These are phyloP conservation scores for Pygoscelis antarcticus DNA, from an alignment of 2,113 vertebrate genomes.

Conservation along the genomic window DNA sequence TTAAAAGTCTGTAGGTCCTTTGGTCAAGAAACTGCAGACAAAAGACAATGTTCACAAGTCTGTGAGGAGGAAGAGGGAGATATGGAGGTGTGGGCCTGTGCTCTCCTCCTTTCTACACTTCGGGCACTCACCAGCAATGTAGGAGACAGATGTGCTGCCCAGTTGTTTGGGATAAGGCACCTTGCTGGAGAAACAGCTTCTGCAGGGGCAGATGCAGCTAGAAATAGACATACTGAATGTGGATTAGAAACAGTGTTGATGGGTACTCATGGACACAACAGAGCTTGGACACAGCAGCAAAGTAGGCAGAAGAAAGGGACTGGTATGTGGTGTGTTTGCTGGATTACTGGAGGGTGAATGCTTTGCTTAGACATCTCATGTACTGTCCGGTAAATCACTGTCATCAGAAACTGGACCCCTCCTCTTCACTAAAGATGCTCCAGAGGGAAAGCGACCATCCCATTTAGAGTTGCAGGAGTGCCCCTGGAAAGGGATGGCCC, in stretches of 20 bases:
- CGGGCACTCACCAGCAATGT: not conserved
- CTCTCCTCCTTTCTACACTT: not conserved
- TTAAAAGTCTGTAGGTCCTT: not conserved
- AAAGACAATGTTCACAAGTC: not conserved
- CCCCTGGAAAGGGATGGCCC: not conserved
- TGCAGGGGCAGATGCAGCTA: not conserved
- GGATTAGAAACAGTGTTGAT: not conserved
- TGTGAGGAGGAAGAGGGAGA: not conserved
- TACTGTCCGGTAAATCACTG: not conserved
- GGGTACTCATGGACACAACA: not conserved
- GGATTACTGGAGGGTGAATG: not conserved
- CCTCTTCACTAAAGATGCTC: not conserved
- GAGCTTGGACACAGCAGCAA: not conserved
- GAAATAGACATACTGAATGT: not conserved
- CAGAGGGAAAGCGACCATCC: not conserved
- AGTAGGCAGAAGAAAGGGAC: not conserved
- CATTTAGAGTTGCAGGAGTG: not conserved
- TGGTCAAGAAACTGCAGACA: not conserved
- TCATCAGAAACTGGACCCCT: not conserved
- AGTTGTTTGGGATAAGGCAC: not conserved
- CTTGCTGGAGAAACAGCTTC: not conserved
- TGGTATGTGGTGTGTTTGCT: not conserved
- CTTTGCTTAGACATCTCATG: not conserved
- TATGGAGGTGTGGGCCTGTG: not conserved
- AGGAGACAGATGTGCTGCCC: not conserved